Base-by-base conservation (phyloP, 2,888 invertebrate genomes). In the Drosophila putrida region DNA sequence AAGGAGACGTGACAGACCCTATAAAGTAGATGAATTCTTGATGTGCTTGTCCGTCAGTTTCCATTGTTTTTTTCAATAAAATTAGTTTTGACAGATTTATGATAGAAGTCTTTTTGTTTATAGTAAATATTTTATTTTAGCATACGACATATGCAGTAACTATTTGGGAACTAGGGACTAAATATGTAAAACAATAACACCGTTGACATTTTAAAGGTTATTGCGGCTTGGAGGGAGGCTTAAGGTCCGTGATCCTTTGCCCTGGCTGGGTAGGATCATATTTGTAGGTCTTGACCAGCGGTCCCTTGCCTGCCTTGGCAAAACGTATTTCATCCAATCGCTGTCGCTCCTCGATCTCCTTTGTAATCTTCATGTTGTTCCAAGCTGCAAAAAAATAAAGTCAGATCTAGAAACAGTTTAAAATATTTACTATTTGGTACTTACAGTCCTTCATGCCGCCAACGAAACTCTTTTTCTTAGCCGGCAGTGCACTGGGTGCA, bases 211-310 rank as follows among this genome's bases (percentile, higher is more conserved):
- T 33, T 1, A 20, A 27, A n/a, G 35, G 47, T 43, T 78, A 51
- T 15, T 84, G 43, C 28, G 65, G 33, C 61, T 74, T 81, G 55
- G 60, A 53, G 35, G 69, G 49, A 6, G 66, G 55, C 46, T 82
- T 71, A 2, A 51, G 11, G 36, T 13, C 54, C 0, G 28, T 28
- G 8, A 65, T 27, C 39, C 60, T 50, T 43, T 60, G 2, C 13
- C 59, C 73, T 55, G 92, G 90, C 85, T 95, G 95, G 53, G 95
- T 95, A 1, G 98, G 98, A 92, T 98, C 96, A 91, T 95, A 95
- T 92, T 96, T 95, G 90, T 95, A 98, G 0, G 98, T 98, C 93
- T 97, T 98, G 38, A 95, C 94, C 46, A 98, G 89, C 0, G 98
- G 97, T 0, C 97, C 98, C 90, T 95, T 95, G 10, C 98, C 98